These are phyloP conservation scores for Procavia capensis DNA, from an alignment of 2,113 vertebrate genomes.

Conservation along the genomic window DNA sequence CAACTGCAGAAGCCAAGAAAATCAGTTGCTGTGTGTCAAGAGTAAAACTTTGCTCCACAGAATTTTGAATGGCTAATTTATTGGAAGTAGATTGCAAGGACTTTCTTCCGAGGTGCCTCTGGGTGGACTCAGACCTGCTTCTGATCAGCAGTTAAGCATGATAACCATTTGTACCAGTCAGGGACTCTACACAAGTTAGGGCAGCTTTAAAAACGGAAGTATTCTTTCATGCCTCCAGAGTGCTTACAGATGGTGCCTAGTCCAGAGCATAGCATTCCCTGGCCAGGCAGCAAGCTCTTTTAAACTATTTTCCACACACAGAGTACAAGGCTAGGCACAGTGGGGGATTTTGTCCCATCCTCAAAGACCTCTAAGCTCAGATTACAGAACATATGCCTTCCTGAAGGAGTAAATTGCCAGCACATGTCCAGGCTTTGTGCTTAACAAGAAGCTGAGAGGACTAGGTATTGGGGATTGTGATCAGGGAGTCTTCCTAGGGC, in stretches of 20 bases:
- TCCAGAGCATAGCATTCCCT: not conserved
- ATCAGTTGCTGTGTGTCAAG: not conserved
- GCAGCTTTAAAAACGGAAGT: fast-evolving
- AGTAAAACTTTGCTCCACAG: not conserved
- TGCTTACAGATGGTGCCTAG: not conserved
- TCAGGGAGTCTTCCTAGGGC: not conserved
- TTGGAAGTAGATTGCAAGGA: not conserved
- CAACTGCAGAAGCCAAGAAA: fast-evolving
- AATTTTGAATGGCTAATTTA: not conserved
- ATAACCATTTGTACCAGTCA: not conserved
- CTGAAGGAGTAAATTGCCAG: not conserved
- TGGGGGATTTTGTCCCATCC: not conserved
- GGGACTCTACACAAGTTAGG: not conserved
- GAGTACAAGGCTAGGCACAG: not conserved
- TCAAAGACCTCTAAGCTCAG: not conserved
- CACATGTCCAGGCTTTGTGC: not conserved
- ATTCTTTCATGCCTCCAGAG: fast-evolving
- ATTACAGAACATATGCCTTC: not conserved
- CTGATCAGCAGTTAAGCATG: not conserved
- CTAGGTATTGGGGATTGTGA: fast-evolving
- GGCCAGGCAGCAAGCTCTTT: not conserved
- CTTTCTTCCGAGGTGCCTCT: not conserved
- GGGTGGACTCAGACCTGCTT: not conserved
- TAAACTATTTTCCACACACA: not conserved
- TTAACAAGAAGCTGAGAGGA: not conserved